Conservation (phyloP, 1,140 invertebrate species). For the Holotrichia oblita region DNA sequence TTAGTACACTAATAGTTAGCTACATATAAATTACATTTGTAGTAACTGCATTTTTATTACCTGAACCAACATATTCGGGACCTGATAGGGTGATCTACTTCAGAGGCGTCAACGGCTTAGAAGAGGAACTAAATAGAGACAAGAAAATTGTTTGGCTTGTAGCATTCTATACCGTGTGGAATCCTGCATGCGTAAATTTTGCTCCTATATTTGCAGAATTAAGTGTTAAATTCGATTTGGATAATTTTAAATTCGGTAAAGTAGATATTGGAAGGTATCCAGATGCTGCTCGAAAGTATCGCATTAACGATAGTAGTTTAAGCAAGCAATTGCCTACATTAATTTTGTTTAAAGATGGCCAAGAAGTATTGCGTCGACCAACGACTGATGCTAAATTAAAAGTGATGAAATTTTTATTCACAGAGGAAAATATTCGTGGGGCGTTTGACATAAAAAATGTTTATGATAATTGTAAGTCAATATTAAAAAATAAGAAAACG, state of each 20-base stretch:
- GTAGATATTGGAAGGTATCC: conserved; percentile 93
- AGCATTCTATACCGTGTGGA: conserved; percentile 96
- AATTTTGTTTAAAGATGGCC: conserved; percentile 89
- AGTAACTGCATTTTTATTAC: conserved; percentile 86
- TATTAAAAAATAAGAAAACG: conserved; percentile 56
- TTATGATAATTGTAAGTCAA: conserved; percentile 81
- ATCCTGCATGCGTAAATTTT: conserved; percentile 92
- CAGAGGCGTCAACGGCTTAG: conserved; percentile 73
- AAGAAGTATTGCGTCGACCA: conserved; percentile 85
- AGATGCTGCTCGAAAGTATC: conserved; percentile 84
- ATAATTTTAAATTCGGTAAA: conserved; percentile 96
- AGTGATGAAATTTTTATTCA: conserved; percentile 79
- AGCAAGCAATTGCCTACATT: conserved; percentile 94
- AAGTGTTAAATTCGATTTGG: conserved; percentile 82
- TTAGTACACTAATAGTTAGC: background rate
- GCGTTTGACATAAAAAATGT: conserved; percentile 92
- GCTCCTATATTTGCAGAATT: conserved; percentile 90
- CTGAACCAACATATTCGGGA: conserved; percentile 90
- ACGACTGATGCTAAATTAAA: conserved; percentile 82
- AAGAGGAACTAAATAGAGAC: conserved; percentile 82
- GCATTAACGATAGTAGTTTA: conserved; percentile 88
- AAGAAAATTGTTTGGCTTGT: conserved; percentile 86
- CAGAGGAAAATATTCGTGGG: conserved; percentile 88
- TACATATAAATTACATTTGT: conserved; percentile 23
- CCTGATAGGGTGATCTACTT: conserved; percentile 92